These are phyloP conservation scores for Polypedilum pembai DNA, from an alignment of 1,140 invertebrate genomes.

Conservation along the genomic window DNA sequence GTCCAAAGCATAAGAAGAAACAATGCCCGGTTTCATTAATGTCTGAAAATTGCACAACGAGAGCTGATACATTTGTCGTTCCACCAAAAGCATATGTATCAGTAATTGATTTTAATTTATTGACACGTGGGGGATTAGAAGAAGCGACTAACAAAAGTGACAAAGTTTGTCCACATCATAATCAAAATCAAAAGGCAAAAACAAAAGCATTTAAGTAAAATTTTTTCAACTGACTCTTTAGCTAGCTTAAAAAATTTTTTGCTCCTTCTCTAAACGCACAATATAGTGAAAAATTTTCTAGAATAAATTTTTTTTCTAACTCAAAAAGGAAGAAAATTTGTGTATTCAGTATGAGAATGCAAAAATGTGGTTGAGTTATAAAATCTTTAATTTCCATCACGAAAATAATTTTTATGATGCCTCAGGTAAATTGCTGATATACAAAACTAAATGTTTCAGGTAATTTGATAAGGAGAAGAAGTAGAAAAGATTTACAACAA, in stretches of 20 bases:
- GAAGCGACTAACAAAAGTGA: conserved; percentile 29
- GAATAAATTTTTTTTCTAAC: no score
- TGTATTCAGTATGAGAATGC: neutral
- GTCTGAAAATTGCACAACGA: conserved; percentile 29
- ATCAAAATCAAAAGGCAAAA: neutral
- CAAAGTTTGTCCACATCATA: neutral
- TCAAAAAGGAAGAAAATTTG: neutral
- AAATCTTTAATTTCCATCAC: conserved; percentile 12
- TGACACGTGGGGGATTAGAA: conserved; percentile 53
- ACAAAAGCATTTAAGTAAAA: neutral
- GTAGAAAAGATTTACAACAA: conserved; percentile 3
- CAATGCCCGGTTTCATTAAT: conserved; percentile 21
- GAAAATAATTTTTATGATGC: conserved; percentile 4
- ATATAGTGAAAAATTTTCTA: no score
- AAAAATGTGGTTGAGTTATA: conserved; percentile 7
- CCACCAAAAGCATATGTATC: conserved; percentile 54
- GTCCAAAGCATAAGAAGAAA: conserved; percentile 32
- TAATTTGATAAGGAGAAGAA: conserved; percentile 6
- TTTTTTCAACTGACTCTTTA: no score
- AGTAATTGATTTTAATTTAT: conserved; percentile 65
- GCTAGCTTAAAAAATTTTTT: no score
- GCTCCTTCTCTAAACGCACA: no score
- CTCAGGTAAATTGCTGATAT: conserved; percentile 17
- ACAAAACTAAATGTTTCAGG: conserved; percentile 17
- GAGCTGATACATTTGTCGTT: conserved; percentile 39